Conservation (phyloP, 92 coral and sea anemone species). For the Bergia sp. region DNA sequence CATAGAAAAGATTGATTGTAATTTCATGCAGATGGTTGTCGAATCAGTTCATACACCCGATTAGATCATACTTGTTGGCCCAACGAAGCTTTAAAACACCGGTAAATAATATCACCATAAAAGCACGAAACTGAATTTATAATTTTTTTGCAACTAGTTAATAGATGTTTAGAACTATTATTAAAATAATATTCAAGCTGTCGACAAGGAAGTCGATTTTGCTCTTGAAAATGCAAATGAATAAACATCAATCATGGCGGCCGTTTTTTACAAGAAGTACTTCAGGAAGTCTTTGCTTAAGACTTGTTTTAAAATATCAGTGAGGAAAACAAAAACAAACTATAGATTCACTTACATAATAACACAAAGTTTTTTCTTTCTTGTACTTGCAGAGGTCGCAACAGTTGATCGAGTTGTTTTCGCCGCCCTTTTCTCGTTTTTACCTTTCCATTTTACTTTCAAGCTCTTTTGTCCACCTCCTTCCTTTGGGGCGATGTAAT, state of each 20-base stretch:
- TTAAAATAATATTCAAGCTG: no score
- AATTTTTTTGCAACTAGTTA: no score
- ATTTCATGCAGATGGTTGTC: no score
- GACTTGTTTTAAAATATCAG: not conserved
- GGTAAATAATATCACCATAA: no score
- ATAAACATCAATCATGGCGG: not conserved
- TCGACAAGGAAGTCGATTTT: no score
- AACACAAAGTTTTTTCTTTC: not conserved
- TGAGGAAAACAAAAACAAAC: not conserved
- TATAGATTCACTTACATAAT: not conserved
- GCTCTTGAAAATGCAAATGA: not conserved
- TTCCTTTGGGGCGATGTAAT: slow-evolving; percentile 4
- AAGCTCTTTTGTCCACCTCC: not conserved
- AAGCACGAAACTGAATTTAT: no score
- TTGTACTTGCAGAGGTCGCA: not conserved
- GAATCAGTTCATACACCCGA: no score
- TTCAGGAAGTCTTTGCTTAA: not conserved
- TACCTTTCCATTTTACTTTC: not conserved
- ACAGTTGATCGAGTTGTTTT: not conserved
- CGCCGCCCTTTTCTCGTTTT: not conserved
- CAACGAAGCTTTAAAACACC: no score
- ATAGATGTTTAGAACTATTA: no score
- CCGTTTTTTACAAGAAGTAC: not conserved
- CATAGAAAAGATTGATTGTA: no score
- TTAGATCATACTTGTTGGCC: no score